A percentile compares a stretch with the other conserved stretches of the same genome.
Conservation (phyloP, 2,113 vertebrate genomes). For the Scophthalmus maximus region DNA sequence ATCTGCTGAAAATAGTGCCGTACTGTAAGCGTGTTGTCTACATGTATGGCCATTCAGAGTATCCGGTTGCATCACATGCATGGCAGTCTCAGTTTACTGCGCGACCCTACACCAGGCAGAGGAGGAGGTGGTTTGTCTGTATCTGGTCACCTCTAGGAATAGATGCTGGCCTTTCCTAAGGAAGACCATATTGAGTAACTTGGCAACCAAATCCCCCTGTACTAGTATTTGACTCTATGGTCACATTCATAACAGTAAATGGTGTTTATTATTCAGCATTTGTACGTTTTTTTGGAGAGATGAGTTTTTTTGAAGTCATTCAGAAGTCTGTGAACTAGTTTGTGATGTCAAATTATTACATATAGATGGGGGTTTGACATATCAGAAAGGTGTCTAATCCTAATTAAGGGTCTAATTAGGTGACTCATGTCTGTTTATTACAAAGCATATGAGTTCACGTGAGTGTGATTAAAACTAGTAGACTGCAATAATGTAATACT, state of each 20-base stretch:
- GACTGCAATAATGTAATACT: background rate
- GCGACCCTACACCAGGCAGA: conserved; percentile 49
- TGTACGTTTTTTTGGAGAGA: background rate
- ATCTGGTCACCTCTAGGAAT: conserved; percentile 79
- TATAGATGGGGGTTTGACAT: background rate
- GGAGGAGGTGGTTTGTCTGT: conserved; percentile 50
- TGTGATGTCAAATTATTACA: background rate
- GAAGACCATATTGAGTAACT: conserved; percentile 63
- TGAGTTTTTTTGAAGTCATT: background rate
- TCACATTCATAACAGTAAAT: too few species aligned
- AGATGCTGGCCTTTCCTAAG: conserved; percentile 77
- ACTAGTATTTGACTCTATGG: conserved; percentile 15
- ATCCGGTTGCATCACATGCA: conserved; percentile 73
- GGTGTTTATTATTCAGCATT: too few species aligned
- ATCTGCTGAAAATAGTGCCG: conserved; percentile 24
- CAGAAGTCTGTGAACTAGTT: background rate
- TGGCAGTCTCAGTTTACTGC: conserved; percentile 62
- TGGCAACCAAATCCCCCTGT: conserved; percentile 30
- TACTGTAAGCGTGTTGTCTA: conserved; percentile 52
- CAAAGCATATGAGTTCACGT: background rate
- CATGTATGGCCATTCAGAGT: conserved; percentile 76
- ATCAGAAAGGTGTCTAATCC: background rate
- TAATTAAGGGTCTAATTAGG: background rate
- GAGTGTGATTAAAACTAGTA: background rate
- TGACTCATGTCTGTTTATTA: background rate